Evolutionary conservation across 1,140 invertebrate species (phyloP).

Genomic region (Arctopsyche grandis): DNA sequence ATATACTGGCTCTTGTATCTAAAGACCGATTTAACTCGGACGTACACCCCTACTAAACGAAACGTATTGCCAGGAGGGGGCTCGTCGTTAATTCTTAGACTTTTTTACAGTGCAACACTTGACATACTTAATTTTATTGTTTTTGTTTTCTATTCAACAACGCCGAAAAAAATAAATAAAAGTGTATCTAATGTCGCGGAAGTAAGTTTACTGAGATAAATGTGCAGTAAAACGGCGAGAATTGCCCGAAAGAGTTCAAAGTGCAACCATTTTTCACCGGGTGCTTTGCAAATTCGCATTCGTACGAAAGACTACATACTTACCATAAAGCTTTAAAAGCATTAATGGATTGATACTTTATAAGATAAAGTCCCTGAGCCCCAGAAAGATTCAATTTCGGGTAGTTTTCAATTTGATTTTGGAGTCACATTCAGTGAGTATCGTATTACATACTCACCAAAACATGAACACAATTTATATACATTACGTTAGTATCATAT

Average conservation of each 20-base stretch:
- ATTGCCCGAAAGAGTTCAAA: constrained; percentile 37
- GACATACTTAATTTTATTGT: constrained; percentile 18
- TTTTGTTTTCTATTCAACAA: constrained; percentile 6
- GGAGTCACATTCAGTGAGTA: no score
- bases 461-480: no score
- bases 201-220: constrained; percentile 42
- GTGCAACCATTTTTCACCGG: constrained; percentile 36
- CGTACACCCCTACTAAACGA: constrained; percentile 16
- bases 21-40: constrained; percentile 22
- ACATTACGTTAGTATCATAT: no score
- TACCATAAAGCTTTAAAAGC: not conserved
- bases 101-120: not conserved
- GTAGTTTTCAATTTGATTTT: no score
- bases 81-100: not conserved
- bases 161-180: constrained; percentile 34
- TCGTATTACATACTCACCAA: no score
- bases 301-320: not conserved
- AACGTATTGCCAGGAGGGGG: constrained; percentile 1
- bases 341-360: constrained; percentile 31
- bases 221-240: constrained; percentile 36
- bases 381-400: not conserved
- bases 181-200: constrained; percentile 29
- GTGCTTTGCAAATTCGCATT: constrained; percentile 20
- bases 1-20: not conserved
- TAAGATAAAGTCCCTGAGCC: not conserved